A percentile compares a stretch with the other conserved stretches of the same genome.
These are phyloP conservation scores for Fabriciana adippe DNA, from an alignment of 2,888 invertebrate genomes.

Conservation along the genomic window DNA sequence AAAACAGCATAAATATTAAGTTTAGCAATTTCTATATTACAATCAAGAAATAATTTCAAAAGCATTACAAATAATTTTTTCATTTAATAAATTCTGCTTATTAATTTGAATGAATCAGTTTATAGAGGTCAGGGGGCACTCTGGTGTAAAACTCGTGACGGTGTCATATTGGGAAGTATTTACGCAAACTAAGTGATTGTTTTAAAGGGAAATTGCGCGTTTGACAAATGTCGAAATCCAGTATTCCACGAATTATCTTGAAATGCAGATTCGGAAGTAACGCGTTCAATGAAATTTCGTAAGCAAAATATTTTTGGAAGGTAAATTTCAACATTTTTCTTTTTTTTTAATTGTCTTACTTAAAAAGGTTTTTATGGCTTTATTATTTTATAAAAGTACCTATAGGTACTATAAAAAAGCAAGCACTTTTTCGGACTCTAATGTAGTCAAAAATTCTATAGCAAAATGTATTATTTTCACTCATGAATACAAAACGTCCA, in stretches of 20 bases:
- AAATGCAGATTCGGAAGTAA: constrained; percentile 50
- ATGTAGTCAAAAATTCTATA: constrained; percentile 11
- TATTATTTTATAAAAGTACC: too few relatives aligned
- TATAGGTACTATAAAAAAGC: too few relatives aligned
- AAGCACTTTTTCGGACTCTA: neutral
- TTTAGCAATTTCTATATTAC: too few relatives aligned
- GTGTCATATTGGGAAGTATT: constrained; percentile 48
- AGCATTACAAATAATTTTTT: too few relatives aligned
- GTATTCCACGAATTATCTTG: constrained; percentile 54
- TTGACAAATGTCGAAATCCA: constrained; percentile 54
- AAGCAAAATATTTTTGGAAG: constrained; percentile 20
- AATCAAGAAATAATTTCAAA: too few relatives aligned
- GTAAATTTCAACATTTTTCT: constrained; percentile 5
- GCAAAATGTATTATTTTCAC: constrained; percentile 13
- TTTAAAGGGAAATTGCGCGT: constrained; percentile 53
- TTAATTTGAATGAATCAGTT: neutral
- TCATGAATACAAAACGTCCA: constrained; percentile 37
- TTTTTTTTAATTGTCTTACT: neutral
- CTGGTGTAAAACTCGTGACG: constrained; percentile 28
- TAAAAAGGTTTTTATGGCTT: neutral
- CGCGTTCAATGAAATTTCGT: constrained; percentile 27
- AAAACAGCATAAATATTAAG: too few relatives aligned
- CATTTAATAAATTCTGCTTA: too few relatives aligned
- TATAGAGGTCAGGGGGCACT: neutral
- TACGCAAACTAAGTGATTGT: constrained; percentile 50